Evolutionary conservation across 2,113 vertebrate species (phyloP).

Genomic region (Ceyx melanurus): DNA sequence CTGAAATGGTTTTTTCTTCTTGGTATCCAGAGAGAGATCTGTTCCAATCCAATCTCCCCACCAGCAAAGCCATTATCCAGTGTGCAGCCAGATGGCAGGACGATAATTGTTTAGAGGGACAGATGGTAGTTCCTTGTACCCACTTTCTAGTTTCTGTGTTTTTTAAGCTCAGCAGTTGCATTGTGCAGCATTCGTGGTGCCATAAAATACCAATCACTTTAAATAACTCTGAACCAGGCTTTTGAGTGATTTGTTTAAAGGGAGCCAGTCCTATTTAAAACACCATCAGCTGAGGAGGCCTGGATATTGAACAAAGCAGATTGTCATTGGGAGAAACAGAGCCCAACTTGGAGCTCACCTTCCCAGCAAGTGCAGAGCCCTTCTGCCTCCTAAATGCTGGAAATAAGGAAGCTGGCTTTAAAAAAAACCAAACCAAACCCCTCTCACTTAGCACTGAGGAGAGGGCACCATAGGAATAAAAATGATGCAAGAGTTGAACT

Average conservation of each 20-base stretch:
- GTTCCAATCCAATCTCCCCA: conserved; percentile 71
- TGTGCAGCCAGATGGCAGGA: conserved; percentile 77
- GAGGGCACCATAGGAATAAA: conserved; percentile 12
- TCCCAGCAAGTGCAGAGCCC: background rate
- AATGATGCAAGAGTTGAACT: conserved; percentile 6
- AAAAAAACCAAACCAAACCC: background rate
- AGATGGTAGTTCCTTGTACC: conserved; percentile 80
- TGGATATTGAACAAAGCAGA: conserved; percentile 52
- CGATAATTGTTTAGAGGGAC: conserved; percentile 76
- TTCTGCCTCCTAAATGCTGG: conserved; percentile 19
- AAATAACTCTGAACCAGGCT: conserved; percentile 72
- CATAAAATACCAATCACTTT: conserved; percentile 74
- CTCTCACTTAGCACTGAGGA: background rate
- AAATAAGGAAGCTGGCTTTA: background rate
- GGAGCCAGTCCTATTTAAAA: conserved; percentile 66
- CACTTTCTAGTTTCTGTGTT: conserved; percentile 73
- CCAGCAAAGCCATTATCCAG: conserved; percentile 73
- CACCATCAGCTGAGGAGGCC: conserved; percentile 46
- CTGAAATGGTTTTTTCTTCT: conserved; percentile 42
- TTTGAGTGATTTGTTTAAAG: conserved; percentile 71
- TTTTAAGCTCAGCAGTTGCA: conserved; percentile 76
- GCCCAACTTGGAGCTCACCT: background rate
- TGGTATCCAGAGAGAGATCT: conserved; percentile 39
- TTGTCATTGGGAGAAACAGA: conserved; percentile 55
- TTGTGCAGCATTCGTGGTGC: conserved; percentile 60